Base-by-base conservation (phyloP, 1,140 invertebrate genomes). In the Panagrolaimus sp. region DNA sequence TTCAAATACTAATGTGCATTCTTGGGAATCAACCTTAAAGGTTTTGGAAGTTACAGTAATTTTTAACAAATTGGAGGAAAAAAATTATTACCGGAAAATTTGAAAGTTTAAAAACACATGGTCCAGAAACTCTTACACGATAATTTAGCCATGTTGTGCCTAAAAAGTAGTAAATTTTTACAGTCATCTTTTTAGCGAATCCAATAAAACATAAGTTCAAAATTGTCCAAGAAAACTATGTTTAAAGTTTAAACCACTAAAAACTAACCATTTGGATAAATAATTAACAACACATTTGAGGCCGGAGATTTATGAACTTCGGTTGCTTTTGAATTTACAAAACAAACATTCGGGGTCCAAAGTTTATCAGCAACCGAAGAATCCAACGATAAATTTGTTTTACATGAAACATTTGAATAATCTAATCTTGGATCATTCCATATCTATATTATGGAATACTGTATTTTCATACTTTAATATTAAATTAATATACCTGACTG, bases 341-440 rank as follows among this genome's bases (percentile, higher is more conserved):
- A 79, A 48, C 71, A 76, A 24, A 79, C 79, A 64, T 82, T 82
- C 4, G 80, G 80, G 47, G 78, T 80, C 80, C 80, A 82, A 24
- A 82, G 70, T 48, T 75, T 73, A 63, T 81, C 79, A 38, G 74
- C 73, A 10, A 82, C 78, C 21, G 75, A 80, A 38, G 67, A 69
- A 63, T 82, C 79, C 63, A 82, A 52, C 10, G 82, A 83, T 10
- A 82, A 68, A 69, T 82, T 82, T 17, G 73, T 71, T 66, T 82
- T 82, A 46, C 80, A 82, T 9, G 78, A 76, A 58, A 79, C 75
- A 66, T 82, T 76, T 46, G 69, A 38, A 68, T 83, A 82, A 43
- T 75, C 73, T 38, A 82, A 58, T 43, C 82, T 65, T 38, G 77
- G 74, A 65, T 82, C 80, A 26, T 67, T 48, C 80, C 80, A 82